Conservation (phyloP, 2,113 vertebrate species). For the Eidolon helvum region DNA sequence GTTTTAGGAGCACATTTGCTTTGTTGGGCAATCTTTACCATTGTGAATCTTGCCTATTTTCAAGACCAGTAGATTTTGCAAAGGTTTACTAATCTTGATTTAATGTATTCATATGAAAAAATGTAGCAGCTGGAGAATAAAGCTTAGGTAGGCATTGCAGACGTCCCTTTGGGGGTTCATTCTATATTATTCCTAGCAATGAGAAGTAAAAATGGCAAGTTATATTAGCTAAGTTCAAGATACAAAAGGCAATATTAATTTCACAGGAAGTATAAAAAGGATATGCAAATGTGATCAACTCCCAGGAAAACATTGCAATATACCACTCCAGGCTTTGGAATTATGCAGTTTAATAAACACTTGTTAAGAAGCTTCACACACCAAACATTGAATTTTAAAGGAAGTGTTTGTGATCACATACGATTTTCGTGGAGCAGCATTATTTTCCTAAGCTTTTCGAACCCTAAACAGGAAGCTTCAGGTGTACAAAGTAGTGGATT, state of each 20-base stretch:
- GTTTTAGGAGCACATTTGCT: background rate
- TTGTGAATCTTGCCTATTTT: slow-evolving; percentile 51
- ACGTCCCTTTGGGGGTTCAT: slow-evolving; percentile 77
- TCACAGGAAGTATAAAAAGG: slow-evolving; percentile 71
- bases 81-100: slow-evolving; percentile 76
- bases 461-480: background rate
- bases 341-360: slow-evolving; percentile 82
- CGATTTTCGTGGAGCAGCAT: slow-evolving; percentile 6
- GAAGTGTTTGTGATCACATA: slow-evolving; percentile 46
- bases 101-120: slow-evolving; percentile 72
- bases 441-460: slow-evolving; percentile 36
- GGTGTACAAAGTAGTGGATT: background rate
- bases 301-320: slow-evolving; percentile 78
- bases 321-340: slow-evolving; percentile 81
- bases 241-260: slow-evolving; percentile 79
- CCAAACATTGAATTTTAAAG: slow-evolving; percentile 57
- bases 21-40: background rate
- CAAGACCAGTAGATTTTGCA: slow-evolving; percentile 50
- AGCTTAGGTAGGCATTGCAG: slow-evolving; percentile 64
- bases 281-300: slow-evolving; percentile 83
- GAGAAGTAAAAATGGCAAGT: slow-evolving; percentile 78
- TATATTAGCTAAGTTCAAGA: slow-evolving; percentile 76
- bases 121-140: slow-evolving; percentile 58
- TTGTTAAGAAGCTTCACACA: slow-evolving; percentile 69
- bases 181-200: slow-evolving; percentile 78